These are phyloP conservation scores for Ptilonorhynchus violaceus DNA, from an alignment of 2,113 vertebrate genomes.

Conservation along the genomic window DNA sequence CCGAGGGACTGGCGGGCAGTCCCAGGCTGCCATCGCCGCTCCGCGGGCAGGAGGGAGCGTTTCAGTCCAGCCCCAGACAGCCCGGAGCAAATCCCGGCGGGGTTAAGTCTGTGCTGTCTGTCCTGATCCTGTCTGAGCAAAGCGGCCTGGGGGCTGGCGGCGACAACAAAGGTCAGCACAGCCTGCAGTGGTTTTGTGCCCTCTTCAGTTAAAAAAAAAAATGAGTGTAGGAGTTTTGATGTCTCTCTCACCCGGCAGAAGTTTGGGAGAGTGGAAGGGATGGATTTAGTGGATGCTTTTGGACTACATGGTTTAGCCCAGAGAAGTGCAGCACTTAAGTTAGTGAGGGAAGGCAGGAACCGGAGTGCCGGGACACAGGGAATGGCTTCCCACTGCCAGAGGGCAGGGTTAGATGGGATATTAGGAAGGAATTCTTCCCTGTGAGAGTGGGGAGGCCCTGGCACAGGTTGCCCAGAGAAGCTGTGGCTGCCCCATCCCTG, in stretches of 20 bases:
- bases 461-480: neutral
- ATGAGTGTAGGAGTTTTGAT: rapidly evolving
- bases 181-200: neutral
- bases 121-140: neutral
- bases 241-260: neutral
- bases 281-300: neutral
- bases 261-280: neutral
- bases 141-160: neutral
- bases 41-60: neutral
- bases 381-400: neutral
- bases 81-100: neutral
- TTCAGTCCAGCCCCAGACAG: neutral
- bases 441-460: rapidly evolving
- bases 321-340: neutral
- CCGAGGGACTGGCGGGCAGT: neutral
- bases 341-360: neutral
- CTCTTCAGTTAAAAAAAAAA: neutral
- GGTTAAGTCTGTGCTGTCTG: neutral
- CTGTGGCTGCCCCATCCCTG: neutral
- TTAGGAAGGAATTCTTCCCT: neutral
- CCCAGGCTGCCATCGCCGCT: neutral
- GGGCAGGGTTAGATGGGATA: neutral
- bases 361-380: too few relatives aligned
- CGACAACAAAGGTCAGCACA: neutral
- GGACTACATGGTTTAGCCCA: rapidly evolving